phyloP scores from a whole-genome alignment of 2,797 vertebrate species.

The Oryzias dopingdopingensis region DNA sequence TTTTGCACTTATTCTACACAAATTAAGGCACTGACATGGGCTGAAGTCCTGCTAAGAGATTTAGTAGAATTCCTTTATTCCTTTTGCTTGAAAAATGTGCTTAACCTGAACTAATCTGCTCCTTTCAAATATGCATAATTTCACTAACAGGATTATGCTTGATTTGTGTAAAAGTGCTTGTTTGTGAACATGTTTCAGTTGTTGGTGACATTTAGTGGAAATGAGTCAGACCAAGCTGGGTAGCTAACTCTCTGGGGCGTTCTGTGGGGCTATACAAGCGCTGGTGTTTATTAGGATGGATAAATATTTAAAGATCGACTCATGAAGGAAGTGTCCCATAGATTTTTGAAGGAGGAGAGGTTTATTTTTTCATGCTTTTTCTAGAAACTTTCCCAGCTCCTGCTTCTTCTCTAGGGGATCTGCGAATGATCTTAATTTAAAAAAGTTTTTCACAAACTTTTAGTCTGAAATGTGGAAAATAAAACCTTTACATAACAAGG shows the following conservation, averaged over 20 bases:
- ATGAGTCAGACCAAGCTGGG: not conserved
- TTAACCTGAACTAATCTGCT: not conserved
- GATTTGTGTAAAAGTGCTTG: not conserved
- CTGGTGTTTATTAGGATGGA: slow-evolving; percentile 18
- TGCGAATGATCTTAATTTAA: slow-evolving; percentile 8
- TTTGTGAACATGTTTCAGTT: not conserved
- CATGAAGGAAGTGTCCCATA: slow-evolving; percentile 18
- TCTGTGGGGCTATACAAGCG: slow-evolving; percentile 34
- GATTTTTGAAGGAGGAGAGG: slow-evolving; percentile 5
- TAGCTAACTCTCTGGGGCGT: not conserved
- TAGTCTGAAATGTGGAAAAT: too few species aligned
- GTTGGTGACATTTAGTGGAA: slow-evolving; percentile 6
- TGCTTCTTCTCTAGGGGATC: not conserved
- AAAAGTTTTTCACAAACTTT: not conserved
- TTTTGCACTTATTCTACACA: too few species aligned
- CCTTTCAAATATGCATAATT: not conserved
- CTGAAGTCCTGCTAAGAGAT: too few species aligned
- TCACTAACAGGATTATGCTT: not conserved
- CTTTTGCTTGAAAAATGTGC: too few species aligned
- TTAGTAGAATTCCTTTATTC: too few species aligned
- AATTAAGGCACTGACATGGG: too few species aligned
- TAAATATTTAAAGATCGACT: slow-evolving; percentile 44
- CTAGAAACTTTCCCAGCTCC: not conserved
- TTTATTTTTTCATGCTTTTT: not conserved
- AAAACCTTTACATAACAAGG: too few species aligned